Conservation (phyloP, 2,888 invertebrate species). For the Hydropsyche betteni region DNA sequence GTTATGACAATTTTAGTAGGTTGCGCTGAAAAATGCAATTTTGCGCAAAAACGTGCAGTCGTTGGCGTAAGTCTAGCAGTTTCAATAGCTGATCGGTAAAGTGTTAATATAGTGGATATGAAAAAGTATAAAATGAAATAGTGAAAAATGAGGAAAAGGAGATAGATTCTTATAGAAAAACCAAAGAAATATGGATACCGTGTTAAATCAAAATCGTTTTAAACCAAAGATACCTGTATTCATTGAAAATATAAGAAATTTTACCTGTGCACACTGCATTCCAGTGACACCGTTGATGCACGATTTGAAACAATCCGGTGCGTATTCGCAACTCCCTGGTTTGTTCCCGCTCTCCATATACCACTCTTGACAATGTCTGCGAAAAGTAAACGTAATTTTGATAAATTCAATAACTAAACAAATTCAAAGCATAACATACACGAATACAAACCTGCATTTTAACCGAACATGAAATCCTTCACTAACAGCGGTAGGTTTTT, state of each 20-base stretch:
- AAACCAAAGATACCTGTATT: not conserved
- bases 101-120: no score
- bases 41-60: no score
- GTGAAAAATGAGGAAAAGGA: no score
- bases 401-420: constrained; percentile 6
- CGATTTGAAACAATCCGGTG: constrained; percentile 83
- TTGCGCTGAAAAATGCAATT: no score
- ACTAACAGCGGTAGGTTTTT: constrained; percentile 54
- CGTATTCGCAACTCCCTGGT: constrained; percentile 85
- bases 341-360: constrained; percentile 86
- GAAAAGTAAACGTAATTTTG: constrained; percentile 51
- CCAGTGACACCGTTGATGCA: constrained; percentile 86
- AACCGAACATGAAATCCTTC: constrained; percentile 58
- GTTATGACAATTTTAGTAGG: no score
- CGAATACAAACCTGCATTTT: constrained; percentile 60
- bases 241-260: constrained; percentile 10
- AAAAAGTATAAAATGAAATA: no score
- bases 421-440: not conserved
- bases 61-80: no score
- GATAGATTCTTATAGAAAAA: no score
- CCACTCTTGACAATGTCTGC: constrained; percentile 81
- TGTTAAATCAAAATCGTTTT: not conserved
- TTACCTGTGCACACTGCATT: constrained; percentile 81
- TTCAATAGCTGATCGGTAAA: no score
- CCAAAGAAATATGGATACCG: not conserved